Percentiles rank a stretch among this genome's conserved stretches.
phyloP scores from a whole-genome alignment of 2,888 invertebrate genomes.

The Rhopalosiphum nymphaeae region DNA sequence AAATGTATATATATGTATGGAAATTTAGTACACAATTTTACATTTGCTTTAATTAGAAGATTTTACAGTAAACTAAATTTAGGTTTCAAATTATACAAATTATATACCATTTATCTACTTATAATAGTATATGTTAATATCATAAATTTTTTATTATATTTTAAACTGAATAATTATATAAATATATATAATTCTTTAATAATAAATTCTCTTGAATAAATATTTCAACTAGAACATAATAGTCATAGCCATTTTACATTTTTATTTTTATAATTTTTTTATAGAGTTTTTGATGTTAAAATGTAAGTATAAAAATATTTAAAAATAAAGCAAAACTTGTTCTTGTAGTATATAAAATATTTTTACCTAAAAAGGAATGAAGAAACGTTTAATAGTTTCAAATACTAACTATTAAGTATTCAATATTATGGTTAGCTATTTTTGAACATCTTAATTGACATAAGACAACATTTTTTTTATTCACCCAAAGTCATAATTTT shows the following conservation, averaged over 20 bases:
- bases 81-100: too few relatives aligned
- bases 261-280: neutral
- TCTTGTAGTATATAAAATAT: slow-evolving; percentile 1
- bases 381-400: neutral
- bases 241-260: neutral
- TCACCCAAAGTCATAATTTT: neutral
- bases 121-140: too few relatives aligned
- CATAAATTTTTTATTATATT: too few relatives aligned
- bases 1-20: too few relatives aligned
- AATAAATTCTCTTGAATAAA: neutral
- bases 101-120: too few relatives aligned
- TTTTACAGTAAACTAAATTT: too few relatives aligned
- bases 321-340: neutral
- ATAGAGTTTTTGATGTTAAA: neutral
- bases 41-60: too few relatives aligned
- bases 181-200: neutral
- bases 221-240: neutral
- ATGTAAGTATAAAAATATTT: neutral
- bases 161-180: neutral
- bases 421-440: neutral
- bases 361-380: neutral
- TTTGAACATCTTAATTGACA: neutral
- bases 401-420: neutral
- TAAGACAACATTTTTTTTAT: neutral
- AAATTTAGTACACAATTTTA: too few relatives aligned